Conservation (phyloP, 2,888 invertebrate genomes). For the Eugnorisma glareosa region DNA sequence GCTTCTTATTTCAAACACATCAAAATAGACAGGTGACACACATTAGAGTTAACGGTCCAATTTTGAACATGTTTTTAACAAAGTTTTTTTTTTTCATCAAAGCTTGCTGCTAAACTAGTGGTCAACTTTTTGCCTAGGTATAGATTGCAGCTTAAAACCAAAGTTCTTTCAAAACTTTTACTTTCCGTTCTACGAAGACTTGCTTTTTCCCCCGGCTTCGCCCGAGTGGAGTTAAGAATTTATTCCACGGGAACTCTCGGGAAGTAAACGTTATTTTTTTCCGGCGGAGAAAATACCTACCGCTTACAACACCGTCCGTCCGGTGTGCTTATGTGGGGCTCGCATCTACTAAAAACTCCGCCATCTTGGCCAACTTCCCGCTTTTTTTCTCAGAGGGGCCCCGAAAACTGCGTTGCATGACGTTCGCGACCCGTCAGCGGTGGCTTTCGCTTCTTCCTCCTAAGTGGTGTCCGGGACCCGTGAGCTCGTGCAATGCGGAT, state of each 20-base stretch:
- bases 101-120: too few species aligned
- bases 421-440: neutral
- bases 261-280: neutral
- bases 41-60: conserved; percentile 5
- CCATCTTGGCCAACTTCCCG: neutral
- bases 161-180: neutral
- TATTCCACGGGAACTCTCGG: too few species aligned
- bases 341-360: neutral
- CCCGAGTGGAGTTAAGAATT: neutral
- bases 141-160: neutral
- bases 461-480: neutral
- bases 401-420: neutral
- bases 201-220: neutral
- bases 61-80: neutral
- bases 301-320: neutral
- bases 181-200: neutral
- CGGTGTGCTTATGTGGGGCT: neutral
- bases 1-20: neutral
- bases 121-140: neutral
- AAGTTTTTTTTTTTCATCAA: neutral
- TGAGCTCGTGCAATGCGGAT: neutral
- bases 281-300: neutral
- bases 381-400: neutral
- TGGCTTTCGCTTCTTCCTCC: neutral
- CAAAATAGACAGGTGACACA: conserved; percentile 23